Base-by-base conservation (phyloP, 2,113 vertebrate species). In the Crocuta crocuta region DNA sequence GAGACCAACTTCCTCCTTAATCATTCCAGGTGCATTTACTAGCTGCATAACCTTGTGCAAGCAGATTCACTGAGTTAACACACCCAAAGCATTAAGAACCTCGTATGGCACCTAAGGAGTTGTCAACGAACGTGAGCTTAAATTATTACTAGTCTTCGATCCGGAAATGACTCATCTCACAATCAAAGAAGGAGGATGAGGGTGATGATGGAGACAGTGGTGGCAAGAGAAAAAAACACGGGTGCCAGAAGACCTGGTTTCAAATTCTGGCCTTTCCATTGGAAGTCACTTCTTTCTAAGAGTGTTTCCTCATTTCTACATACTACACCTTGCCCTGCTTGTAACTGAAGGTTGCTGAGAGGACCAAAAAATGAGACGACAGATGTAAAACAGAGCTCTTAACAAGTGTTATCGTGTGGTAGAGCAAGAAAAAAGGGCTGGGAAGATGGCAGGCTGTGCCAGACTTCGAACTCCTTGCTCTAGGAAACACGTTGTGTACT, bases 11-110 rank as follows among this genome's bases (percentile, higher is more conserved):
- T 88, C 58, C 73, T 93, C 28, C 61, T 86, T 55, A 91, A 21
- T 95, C 82, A 95, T 33, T 85, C 70, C 68, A 97, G 74, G 61
- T 79, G 17, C 31, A 45, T 39, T 88, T 86, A 82, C 35, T 78
- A 79, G 39, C 39, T 86, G 61, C 71, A 23, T 21, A 93, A 94
- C 21, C 10, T 39, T 35, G 17, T 21, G 24, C 28, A 96, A 73
- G 76, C 11, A 16, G 50, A 93, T 76, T 79, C 39, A 90, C 28
- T 78, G 80, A 87, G 33, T 73, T 74, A 45, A 88, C 39, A 96
- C 12, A 39, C 31, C 53, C 92, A 68, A 76, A 91, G 12, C 45
- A 61, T 74, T 94, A 45, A 91, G 68, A 89, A 91, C 21, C 78
- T 4, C 24, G 10, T 16, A 35, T 9, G n/a, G 26, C 70, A 84